Evolutionary conservation across 2,113 vertebrate species (phyloP).

Genomic region (Petroica traversi): DNA sequence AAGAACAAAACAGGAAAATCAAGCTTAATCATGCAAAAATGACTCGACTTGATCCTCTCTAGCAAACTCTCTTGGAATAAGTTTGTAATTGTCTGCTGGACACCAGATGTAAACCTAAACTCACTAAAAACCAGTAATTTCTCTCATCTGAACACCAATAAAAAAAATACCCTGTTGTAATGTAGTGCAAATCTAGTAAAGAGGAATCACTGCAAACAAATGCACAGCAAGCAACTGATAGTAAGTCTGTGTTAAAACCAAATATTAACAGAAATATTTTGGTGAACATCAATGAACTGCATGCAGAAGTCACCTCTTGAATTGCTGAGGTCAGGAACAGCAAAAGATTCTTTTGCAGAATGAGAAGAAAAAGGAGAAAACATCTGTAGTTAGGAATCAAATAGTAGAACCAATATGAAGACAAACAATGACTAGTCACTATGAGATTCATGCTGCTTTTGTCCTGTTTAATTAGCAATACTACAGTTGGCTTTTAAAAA

Average conservation of each 20-base stretch:
- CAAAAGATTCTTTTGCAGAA: slow-evolving; percentile 94
- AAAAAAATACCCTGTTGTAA: neutral
- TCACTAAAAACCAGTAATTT: neutral
- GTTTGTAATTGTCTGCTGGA: neutral
- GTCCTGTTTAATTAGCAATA: neutral
- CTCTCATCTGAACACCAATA: neutral
- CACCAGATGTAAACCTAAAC: neutral
- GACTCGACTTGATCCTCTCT: neutral
- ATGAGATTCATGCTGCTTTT: neutral
- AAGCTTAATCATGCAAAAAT: slow-evolving; percentile 57
- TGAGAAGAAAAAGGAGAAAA: slow-evolving; percentile 81
- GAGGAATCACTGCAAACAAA: slow-evolving; percentile 18
- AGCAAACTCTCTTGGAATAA: neutral
- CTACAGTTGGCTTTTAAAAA: neutral
- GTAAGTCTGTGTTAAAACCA: slow-evolving; percentile 26
- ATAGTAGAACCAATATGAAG: slow-evolving; percentile 33
- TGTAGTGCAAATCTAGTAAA: neutral
- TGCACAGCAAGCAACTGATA: slow-evolving; percentile 8
- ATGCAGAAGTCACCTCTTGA: slow-evolving; percentile 96
- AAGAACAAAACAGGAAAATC: neutral
- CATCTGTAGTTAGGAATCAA: slow-evolving; percentile 76
- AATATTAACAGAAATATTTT: slow-evolving; percentile 11
- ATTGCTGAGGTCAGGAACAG: slow-evolving; percentile 98
- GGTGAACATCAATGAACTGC: slow-evolving; percentile 72
- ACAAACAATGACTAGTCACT: slow-evolving; percentile 10